phyloP scores from a whole-genome alignment of 2,113 vertebrate species.

The Gavia stellata region DNA sequence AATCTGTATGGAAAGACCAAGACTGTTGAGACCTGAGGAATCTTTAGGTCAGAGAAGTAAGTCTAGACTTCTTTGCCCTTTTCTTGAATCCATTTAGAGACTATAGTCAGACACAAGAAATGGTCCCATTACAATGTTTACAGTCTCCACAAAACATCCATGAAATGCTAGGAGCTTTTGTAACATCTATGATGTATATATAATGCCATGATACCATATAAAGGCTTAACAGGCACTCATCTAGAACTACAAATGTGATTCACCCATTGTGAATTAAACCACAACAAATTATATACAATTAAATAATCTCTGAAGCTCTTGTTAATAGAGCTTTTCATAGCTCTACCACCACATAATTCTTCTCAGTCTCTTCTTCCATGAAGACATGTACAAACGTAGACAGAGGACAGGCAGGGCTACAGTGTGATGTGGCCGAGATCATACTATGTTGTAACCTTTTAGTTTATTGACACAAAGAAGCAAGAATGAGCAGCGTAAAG shows the following conservation, averaged over 20 bases:
- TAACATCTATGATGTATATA: neutral
- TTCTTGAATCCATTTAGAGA: neutral
- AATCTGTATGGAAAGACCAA: neutral
- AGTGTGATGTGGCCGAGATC: neutral
- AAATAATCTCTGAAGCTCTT: neutral
- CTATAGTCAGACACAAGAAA: neutral
- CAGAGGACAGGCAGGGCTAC: neutral
- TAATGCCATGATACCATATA: neutral
- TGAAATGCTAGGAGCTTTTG: neutral
- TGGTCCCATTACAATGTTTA: neutral
- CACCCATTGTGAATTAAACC: neutral
- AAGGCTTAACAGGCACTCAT: neutral
- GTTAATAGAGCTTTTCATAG: neutral
- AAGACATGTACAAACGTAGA: neutral
- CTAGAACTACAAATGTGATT: neutral
- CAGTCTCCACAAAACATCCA: neutral
- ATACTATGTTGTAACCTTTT: neutral
- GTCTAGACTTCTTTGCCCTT: neutral
- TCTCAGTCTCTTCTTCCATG: neutral
- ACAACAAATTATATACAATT: neutral
- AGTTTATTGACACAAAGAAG: neutral
- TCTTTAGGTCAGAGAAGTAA: neutral
- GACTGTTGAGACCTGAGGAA: neutral
- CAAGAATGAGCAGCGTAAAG: neutral
- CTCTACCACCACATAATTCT: neutral